These are phyloP conservation scores for Silurus glanis DNA, from an alignment of 2,113 vertebrate genomes.

Conservation along the genomic window DNA sequence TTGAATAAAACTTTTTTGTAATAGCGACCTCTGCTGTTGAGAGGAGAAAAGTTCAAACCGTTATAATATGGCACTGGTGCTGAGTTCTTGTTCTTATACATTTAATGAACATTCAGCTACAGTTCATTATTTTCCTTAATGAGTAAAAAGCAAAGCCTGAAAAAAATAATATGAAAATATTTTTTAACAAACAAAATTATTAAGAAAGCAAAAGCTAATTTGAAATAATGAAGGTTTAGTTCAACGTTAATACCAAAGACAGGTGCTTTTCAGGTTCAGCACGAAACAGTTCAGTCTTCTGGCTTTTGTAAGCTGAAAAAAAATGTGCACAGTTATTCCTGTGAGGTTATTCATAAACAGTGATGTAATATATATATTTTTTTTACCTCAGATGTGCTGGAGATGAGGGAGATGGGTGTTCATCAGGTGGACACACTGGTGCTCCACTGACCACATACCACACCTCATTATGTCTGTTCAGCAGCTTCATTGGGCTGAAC, in stretches of 20 bases:
- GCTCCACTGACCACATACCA: slow-evolving; percentile 62
- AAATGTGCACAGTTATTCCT: not conserved
- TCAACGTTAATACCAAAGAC: not conserved
- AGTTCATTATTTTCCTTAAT: not conserved
- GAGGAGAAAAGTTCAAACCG: not conserved
- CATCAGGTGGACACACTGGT: slow-evolving; percentile 55
- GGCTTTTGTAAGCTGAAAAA: not conserved
- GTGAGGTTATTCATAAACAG: not conserved
- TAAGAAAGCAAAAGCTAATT: no score
- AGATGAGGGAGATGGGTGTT: not conserved
- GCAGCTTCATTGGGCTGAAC: slow-evolving; percentile 66
- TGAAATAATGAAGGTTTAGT: not conserved
- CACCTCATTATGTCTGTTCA: slow-evolving; percentile 71
- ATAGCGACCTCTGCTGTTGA: not conserved
- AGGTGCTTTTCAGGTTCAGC: not conserved
- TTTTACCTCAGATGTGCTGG: not conserved
- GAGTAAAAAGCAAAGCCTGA: not conserved
- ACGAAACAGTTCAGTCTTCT: not conserved
- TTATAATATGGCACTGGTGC: not conserved
- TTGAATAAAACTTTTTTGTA: not conserved
- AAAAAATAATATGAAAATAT: not conserved
- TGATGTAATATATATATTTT: no score
- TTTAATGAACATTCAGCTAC: not conserved
- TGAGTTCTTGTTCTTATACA: not conserved
- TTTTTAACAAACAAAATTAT: not conserved